Base-by-base conservation (phyloP, 2,113 vertebrate species). In the Spea multiplicata region DNA sequence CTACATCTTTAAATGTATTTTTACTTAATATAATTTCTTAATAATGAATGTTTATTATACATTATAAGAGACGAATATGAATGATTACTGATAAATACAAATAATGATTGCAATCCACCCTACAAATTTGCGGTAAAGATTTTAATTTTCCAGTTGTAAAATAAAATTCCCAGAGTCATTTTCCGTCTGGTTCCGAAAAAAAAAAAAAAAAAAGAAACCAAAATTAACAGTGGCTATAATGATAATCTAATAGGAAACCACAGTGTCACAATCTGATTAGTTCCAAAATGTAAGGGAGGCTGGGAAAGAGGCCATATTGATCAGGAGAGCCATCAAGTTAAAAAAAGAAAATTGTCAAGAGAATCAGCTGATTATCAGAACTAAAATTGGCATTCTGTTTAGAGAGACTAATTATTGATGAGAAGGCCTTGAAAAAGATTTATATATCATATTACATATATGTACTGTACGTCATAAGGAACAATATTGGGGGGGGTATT, bases 361-460 rank as follows among this genome's bases (percentile, higher is more conserved):
- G 73, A 52, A 74, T 64, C 14, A 44, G 49, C 59, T 65, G 64
- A 30, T 45, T 45, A 46, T 53, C 44, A 7, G 44, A 48, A 12
- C 14, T 81, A 66, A 84, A 81, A 74, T 49, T 0, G 0, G 52
- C 65, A 44, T 59, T 83, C 0, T 47, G 78, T 84, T 84, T 66
- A 81, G 62, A 67, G 66, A 71, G 45, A 52, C 66, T 52, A n/a
- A 65, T 61, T 82, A 87, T 83, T 87, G 83, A 81, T 83, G 87
- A 81, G 75, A 84, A 84, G 66, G 13, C 73, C 59, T 64, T 45
- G 30, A 30, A 30, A 30, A 30, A 30, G 30, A 2, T 30, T 30
- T 30, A 30, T 30, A 30, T 30, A 30, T 30, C 30, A 30, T 30
- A 30, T 30, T 30, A 30, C 30, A 30, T 30, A 30, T 30, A 30